Percentiles rank a stretch among this genome's conserved stretches.
phyloP scores from a whole-genome alignment of 1,140 invertebrate species.

The Antheraea pernyi region DNA sequence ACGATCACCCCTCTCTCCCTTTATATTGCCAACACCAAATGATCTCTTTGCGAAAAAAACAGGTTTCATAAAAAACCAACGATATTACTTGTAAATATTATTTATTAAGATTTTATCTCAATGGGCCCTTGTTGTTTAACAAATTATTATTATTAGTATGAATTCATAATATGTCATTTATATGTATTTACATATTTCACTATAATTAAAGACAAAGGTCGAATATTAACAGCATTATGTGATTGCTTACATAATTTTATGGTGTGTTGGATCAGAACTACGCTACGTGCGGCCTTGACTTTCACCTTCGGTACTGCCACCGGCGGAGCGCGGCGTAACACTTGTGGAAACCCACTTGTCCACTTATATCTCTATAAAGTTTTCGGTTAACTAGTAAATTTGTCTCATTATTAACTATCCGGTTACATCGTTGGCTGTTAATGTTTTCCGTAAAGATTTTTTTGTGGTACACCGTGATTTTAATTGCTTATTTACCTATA shows the following conservation, averaged over 20 bases:
- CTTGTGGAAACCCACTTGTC: neutral
- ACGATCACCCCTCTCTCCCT: no score
- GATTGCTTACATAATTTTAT: slow-evolving; percentile 31
- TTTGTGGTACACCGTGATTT: neutral
- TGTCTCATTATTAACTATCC: neutral
- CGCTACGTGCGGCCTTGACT: slow-evolving; percentile 40
- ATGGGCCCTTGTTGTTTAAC: no score
- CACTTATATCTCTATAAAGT: neutral
- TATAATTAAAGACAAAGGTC: slow-evolving; percentile 2
- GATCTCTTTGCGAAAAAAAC: no score
- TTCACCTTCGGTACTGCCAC: slow-evolving; percentile 35
- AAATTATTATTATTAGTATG: no score
- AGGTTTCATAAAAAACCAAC: no score
- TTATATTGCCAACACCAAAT: no score
- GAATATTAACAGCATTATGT: slow-evolving; percentile 1
- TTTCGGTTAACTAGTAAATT: neutral
- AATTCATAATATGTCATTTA: neutral
- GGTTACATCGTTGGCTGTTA: neutral
- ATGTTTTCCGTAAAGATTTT: neutral
- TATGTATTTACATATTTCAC: neutral
- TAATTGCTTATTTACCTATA: neutral
- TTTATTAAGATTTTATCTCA: no score
- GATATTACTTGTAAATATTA: no score
- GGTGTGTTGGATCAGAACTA: slow-evolving; percentile 25
- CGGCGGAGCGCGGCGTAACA: no score